Evolutionary conservation across 1,140 invertebrate species (phyloP).

Genomic region (silkworm (Bombyx mori)): DNA sequence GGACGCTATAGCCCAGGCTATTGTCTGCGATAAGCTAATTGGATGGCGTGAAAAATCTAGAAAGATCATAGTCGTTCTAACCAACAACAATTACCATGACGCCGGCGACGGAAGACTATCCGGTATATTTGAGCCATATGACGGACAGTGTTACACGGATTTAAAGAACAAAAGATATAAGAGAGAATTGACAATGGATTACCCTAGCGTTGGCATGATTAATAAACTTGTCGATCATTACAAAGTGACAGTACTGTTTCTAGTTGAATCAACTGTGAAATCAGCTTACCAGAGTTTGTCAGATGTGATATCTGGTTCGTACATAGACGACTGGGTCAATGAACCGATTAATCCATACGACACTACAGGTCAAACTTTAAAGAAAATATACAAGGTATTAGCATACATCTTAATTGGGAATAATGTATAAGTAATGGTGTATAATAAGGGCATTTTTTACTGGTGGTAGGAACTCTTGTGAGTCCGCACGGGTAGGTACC

Average conservation of each 20-base stretch:
- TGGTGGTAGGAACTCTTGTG: too few species aligned
- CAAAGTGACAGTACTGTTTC: constrained; percentile 89
- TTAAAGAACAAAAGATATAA: constrained; percentile 75
- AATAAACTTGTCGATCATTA: constrained; percentile 79
- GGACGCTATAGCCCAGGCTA: constrained; percentile 85
- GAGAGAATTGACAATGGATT: constrained; percentile 75
- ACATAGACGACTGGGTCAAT: constrained; percentile 7
- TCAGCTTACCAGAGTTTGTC: constrained; percentile 78
- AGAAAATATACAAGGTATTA: constrained; percentile 79
- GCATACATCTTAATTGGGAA: constrained; percentile 20
- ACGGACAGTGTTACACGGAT: constrained; percentile 83
- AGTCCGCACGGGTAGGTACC: too few species aligned
- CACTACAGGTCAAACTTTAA: constrained; percentile 83
- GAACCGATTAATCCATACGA: constrained; percentile 61
- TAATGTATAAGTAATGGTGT: constrained; percentile 22
- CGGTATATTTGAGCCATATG: constrained; percentile 89
- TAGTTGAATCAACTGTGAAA: constrained; percentile 78
- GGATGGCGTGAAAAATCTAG: constrained; percentile 76
- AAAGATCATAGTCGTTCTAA: constrained; percentile 75
- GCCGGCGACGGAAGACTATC: constrained; percentile 82
- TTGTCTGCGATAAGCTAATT: constrained; percentile 75
- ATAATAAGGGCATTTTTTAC: too few species aligned
- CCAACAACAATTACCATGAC: constrained; percentile 74
- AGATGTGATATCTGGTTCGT: constrained; percentile 71
- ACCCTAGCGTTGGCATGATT: constrained; percentile 78